Conservation (phyloP, 2,113 vertebrate genomes). For the Prochilodus magdalenae region DNA sequence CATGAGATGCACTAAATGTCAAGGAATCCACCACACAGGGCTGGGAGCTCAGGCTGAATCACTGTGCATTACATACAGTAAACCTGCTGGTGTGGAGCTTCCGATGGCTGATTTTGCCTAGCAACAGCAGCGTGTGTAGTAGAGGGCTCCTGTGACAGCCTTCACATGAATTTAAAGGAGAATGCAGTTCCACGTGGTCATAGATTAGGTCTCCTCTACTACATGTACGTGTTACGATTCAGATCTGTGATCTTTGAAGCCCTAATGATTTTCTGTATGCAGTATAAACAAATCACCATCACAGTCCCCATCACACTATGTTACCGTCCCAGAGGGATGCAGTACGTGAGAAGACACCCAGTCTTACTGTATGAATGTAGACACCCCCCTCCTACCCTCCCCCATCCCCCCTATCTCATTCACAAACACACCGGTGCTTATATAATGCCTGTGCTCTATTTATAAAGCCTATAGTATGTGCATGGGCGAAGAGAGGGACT, state of each 20-base stretch:
- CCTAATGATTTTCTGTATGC: background rate
- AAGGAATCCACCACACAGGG: background rate
- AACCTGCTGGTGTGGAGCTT: constrained; percentile 42
- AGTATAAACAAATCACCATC: background rate
- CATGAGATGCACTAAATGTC: constrained; percentile 5
- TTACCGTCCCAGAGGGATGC: background rate
- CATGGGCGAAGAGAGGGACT: constrained; percentile 56
- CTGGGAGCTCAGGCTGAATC: background rate
- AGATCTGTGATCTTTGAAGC: background rate
- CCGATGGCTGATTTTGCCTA: constrained; percentile 47
- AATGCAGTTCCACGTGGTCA: background rate
- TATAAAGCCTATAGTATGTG: constrained; percentile 61
- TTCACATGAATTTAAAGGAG: constrained; percentile 44
- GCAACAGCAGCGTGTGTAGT: constrained; percentile 45
- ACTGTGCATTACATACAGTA: background rate
- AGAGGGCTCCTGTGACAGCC: constrained; percentile 27
- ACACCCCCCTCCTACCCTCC: constrained; percentile 24
- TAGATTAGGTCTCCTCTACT: background rate
- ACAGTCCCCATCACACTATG: background rate
- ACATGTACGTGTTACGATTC: constrained; percentile 7
- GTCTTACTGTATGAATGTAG: constrained; percentile 66
- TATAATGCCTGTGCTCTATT: constrained; percentile 73
- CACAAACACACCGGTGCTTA: constrained; percentile 74
- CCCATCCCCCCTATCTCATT: constrained; percentile 62
- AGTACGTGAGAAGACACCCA: constrained; percentile 58